Evolutionary conservation across 2,888 invertebrate species (phyloP).

Genomic region (Phanerotoma sp.): DNA sequence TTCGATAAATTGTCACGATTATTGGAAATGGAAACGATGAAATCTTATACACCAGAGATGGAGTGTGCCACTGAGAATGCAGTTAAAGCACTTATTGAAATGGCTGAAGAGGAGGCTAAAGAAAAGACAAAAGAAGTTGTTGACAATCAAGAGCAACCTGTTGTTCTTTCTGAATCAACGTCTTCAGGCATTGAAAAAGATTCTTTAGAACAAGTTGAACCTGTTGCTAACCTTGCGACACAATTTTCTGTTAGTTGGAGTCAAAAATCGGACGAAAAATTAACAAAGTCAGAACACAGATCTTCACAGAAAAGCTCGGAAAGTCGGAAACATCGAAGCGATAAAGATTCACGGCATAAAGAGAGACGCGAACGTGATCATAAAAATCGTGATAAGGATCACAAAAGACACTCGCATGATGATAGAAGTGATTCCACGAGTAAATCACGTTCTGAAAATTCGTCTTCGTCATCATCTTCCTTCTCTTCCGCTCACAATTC

Average conservation of each 20-base stretch:
- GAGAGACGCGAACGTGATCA: slow-evolving; percentile 39
- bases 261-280: slow-evolving; percentile 38
- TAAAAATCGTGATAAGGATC: slow-evolving; percentile 39
- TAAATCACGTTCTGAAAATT: slow-evolving; percentile 1
- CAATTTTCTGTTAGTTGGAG: slow-evolving; percentile 1
- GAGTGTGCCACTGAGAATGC: slow-evolving; percentile 55
- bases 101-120: slow-evolving; percentile 55
- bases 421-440: slow-evolving; percentile 13
- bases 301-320: slow-evolving; percentile 3
- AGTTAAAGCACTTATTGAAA: slow-evolving; percentile 54
- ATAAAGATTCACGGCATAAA: slow-evolving; percentile 23
- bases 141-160: neutral
- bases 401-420: slow-evolving; percentile 34
- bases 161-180: too few relatives aligned
- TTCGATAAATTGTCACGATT: slow-evolving; percentile 43
- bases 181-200: slow-evolving; percentile 15
- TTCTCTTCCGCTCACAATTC: slow-evolving; percentile 24
- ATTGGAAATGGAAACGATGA: slow-evolving; percentile 46
- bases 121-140: slow-evolving; percentile 37
- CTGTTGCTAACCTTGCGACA: slow-evolving; percentile 8
- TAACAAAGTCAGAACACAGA: slow-evolving; percentile 27
- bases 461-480: too few relatives aligned
- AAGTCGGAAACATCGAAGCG: slow-evolving; percentile 9
- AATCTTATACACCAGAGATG: slow-evolving; percentile 49
- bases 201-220: slow-evolving; percentile 8